These are phyloP conservation scores for Delphinapterus leucas DNA, from an alignment of 2,113 vertebrate species.

Conservation along the genomic window DNA sequence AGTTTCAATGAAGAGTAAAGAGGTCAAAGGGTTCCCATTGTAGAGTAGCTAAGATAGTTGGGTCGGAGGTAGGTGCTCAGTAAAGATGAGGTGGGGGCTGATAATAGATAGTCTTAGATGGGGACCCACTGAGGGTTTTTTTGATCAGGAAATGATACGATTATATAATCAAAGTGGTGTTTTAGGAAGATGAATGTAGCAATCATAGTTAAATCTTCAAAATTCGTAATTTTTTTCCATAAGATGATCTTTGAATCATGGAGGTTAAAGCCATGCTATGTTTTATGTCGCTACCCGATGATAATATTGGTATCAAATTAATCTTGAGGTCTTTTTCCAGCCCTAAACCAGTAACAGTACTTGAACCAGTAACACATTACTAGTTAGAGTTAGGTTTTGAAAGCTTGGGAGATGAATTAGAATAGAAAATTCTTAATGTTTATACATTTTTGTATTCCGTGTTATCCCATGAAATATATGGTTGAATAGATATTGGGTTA, in stretches of 20 bases:
- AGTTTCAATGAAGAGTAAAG: background rate
- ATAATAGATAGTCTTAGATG: background rate
- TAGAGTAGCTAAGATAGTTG: background rate
- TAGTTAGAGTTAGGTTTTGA: background rate
- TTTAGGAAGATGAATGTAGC: background rate
- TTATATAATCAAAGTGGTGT: background rate
- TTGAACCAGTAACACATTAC: background rate
- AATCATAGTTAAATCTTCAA: conserved; percentile 11
- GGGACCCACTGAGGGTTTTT: background rate
- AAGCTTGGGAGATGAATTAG: background rate
- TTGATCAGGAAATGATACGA: background rate
- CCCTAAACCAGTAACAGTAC: background rate
- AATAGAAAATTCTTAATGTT: background rate
- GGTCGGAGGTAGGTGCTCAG: background rate
- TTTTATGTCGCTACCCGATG: background rate
- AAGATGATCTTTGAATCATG: conserved; percentile 14
- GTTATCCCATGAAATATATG: background rate
- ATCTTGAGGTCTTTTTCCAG: background rate
- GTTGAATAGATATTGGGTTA: background rate
- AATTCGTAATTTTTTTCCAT: background rate
- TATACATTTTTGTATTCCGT: background rate
- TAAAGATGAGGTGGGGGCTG: background rate
- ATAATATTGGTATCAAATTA: conserved; percentile 11
- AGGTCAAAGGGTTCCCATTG: background rate
- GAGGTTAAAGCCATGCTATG: conserved; percentile 11